These are phyloP conservation scores for Asteroscopus sphinx DNA, from an alignment of 2,888 invertebrate genomes.

Conservation along the genomic window DNA sequence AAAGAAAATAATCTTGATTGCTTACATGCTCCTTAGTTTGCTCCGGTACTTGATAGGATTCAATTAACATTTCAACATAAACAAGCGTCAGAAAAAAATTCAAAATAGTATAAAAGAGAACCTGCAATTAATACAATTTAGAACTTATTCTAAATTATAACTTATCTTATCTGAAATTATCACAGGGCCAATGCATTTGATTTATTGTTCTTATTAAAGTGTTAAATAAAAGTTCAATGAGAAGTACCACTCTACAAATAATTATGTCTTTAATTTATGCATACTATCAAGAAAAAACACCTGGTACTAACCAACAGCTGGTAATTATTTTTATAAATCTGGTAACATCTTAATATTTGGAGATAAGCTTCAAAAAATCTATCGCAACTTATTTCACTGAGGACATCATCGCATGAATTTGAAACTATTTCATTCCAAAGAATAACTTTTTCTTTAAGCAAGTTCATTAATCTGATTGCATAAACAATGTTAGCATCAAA, in stretches of 20 bases:
- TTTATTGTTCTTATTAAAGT: too few relatives aligned
- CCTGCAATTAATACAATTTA: not conserved
- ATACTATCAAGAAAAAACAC: too few relatives aligned
- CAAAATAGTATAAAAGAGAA: not conserved
- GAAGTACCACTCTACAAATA: too few relatives aligned
- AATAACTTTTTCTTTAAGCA: too few relatives aligned
- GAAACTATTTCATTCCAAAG: too few relatives aligned
- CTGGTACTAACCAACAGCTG: not conserved
- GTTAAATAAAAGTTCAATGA: too few relatives aligned
- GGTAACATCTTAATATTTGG: slow-evolving; percentile 1
- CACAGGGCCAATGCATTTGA: too few relatives aligned
- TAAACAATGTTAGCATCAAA: too few relatives aligned
- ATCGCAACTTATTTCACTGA: not conserved
- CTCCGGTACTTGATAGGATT: not conserved
- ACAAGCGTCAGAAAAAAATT: not conserved
- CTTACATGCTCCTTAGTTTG: not conserved
- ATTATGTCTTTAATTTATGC: too few relatives aligned
- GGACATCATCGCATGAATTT: not conserved
- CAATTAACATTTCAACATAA: not conserved
- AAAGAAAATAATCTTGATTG: not conserved
- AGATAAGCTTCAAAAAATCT: not conserved
- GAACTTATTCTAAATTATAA: too few relatives aligned
- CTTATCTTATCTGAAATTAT: too few relatives aligned
- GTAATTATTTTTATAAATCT: not conserved
- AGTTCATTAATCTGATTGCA: too few relatives aligned